Percentiles rank a stretch among this genome's conserved stretches.
phyloP scores from a whole-genome alignment of 30 jellyfish, hydroid and myxozoan species.

The Cassiopea xamachana region DNA sequence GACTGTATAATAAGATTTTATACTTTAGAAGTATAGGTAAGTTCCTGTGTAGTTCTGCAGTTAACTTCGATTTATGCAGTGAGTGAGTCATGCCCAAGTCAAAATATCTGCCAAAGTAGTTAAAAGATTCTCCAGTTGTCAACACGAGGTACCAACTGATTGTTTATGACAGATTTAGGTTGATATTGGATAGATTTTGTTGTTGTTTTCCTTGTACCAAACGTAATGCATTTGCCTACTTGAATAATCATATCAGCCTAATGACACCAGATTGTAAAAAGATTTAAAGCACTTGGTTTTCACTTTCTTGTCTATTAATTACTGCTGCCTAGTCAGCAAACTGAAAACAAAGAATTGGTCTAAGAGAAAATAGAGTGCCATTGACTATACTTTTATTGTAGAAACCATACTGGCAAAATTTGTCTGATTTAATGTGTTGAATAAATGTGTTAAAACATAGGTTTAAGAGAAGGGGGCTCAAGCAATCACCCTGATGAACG shows the following conservation, averaged over 20 bases:
- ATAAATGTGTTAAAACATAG: slow-evolving; percentile 13
- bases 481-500: slow-evolving; percentile 24
- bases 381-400: neutral
- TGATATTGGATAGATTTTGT: slow-evolving; percentile 11
- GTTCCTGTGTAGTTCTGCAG: neutral
- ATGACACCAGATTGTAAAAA: slow-evolving; percentile 25
- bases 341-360: slow-evolving; percentile 16
- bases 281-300: slow-evolving; percentile 15
- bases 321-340: slow-evolving; percentile 52
- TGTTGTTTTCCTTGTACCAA: slow-evolving; percentile 17
- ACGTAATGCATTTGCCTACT: slow-evolving; percentile 19
- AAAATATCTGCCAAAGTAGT: too few relatives aligned
- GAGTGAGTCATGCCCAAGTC: too few relatives aligned
- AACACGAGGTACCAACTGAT: too few relatives aligned
- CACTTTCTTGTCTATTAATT: slow-evolving; percentile 11
- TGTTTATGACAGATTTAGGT: too few relatives aligned
- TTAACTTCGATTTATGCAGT: too few relatives aligned
- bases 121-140: too few relatives aligned
- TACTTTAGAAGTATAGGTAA: slow-evolving; percentile 22
- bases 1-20: slow-evolving; percentile 1
- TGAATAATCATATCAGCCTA: slow-evolving; percentile 21
- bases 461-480: slow-evolving; percentile 13
- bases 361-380: neutral
- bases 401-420: slow-evolving; percentile 9
- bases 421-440: neutral